Conservation (phyloP, 2,797 vertebrate species). For the Brachyalestes nurse region DNA sequence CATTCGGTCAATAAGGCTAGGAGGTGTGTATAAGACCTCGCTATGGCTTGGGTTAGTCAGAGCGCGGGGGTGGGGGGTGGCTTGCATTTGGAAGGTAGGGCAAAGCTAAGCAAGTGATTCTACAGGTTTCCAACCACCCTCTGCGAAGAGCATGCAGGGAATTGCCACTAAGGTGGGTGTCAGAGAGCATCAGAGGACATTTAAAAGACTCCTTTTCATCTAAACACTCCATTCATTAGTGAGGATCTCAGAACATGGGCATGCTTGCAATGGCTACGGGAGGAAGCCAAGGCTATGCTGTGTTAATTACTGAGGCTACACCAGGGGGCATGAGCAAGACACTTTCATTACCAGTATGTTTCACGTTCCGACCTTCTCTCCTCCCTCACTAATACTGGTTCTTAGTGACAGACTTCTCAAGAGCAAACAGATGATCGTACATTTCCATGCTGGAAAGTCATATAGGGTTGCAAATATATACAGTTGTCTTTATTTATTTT, state of each 20-base stretch:
- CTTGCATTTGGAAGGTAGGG: conserved; percentile 27
- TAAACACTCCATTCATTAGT: conserved; percentile 10
- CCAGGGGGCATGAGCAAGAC: conserved; percentile 21
- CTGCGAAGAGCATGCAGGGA: conserved; percentile 39
- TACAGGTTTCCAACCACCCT: conserved; percentile 35
- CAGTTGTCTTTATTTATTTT: conserved; percentile 75
- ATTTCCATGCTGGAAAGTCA: conserved; percentile 76
- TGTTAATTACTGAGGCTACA: conserved; percentile 29
- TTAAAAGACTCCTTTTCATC: conserved; percentile 8
- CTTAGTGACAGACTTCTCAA: conserved; percentile 55
- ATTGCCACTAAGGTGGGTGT: conserved; percentile 6
- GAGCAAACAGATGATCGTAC: conserved; percentile 61
- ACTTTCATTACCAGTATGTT: conserved; percentile 25
- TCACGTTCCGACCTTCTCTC: conserved; percentile 34
- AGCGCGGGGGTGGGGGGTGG: conserved; percentile 28
- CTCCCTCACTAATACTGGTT: conserved; percentile 55
- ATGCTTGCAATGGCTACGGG: conserved; percentile 17
- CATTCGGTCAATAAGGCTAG: conserved; percentile 51
- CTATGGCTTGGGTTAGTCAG: conserved; percentile 41
- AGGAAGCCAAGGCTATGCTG: conserved; percentile 27
- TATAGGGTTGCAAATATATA: conserved; percentile 79
- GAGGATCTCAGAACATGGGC: conserved; percentile 20
- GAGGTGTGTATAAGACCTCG: conserved; percentile 37
- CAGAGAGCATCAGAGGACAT: conserved; percentile 19
- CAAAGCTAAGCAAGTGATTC: conserved; percentile 9